Base-by-base conservation (phyloP, 2,888 invertebrate genomes). In the Apodemia hepburni region DNA sequence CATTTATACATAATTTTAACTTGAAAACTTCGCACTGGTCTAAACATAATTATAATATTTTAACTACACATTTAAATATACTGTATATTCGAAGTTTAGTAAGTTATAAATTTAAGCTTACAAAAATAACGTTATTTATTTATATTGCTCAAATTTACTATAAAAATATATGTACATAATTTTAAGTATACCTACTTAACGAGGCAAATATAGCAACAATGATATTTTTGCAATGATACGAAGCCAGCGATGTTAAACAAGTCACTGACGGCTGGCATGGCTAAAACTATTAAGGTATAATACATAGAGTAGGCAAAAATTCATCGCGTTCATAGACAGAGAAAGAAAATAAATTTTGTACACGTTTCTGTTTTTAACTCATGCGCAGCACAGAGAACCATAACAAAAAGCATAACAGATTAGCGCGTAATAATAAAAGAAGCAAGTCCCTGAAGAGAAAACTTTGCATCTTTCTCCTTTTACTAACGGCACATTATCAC, bases 81-180 rank as follows among this genome's bases (percentile, higher is more conserved):
- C 2, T 33, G 9, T 33, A n/a, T 27, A 51, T 54, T 5, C 15
- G 22, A 51, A 51, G 3, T 51, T 51, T 12, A 27, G 51, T 51
- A 18, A 18, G 15, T 54, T 42, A 64, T 57, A 42, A 15, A 64
- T 61, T 35, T 63, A 58, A 51, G 51, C 58, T 60, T 64, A 63
- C 59, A 65, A 69, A 67, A 64, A 67, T 64, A 66, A 60, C 59
- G 61, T 61, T 54, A 29, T 33, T 35, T 29, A 58, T 62, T 66
- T 15, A 54, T 54, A 54, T 54, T 54, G 54, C 54, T 54, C 27
- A 54, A 49, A 15, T 54, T 54, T 27, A 22, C 18, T 54, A 54
- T 54, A 54, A 54, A 54, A 54, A 54, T 54, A 54, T 54, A 54
- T 54, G 54, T 54, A 54, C 54, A 54, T 54, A 42, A 42, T n/a